Base-by-base conservation (phyloP, 2,113 vertebrate species). In the Anarrhichthys ocellatus region DNA sequence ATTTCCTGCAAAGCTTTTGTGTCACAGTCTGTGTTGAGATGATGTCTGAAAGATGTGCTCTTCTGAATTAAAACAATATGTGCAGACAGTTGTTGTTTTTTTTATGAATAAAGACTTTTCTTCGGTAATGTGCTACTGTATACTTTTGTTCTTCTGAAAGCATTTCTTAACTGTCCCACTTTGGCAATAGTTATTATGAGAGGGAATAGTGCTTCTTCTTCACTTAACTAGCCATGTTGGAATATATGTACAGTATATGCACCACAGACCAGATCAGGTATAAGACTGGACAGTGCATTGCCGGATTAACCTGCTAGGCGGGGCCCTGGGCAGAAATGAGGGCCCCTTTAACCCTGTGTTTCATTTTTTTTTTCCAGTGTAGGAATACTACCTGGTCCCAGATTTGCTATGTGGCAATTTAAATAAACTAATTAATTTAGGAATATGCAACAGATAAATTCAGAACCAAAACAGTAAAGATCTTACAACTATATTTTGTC, bases 1-100 rank as follows among this genome's bases (percentile, higher is more conserved):
- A 8, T 68, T 20, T 50, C 50, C 36, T 36, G 27, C 65, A 63
- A 36, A 59, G 63, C 50, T 36, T 68, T 75, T 68, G 42, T 69
- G 59, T 66, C 48, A 48, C 38, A 36, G 61, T 58, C 22, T 66
- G 20, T 48, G 46, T 27, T 58, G 38, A 27, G 34, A 46, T 34
- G 6, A 68, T 46, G 44, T 24, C 42, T 74, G 38, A 46, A 59
- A 46, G 38, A 54, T 56, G 64, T 44, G 9, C 34, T 72, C 40
- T n/a, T 29, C 32, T 5, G 18, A 36, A 10, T 42, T 29, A 42
- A 63, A 34, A 65, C 68, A 65, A 24, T 65, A 8, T 36, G 48
- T 44, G 9, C 46, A 58, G 78, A 73, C 38, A 34, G 38, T 24
- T 27, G 27, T 62, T 61, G 29, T 62, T 0, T 36, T 11, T 36